Evolutionary conservation across 2,113 vertebrate genomes (phyloP).

Genomic region (Fregetta grallaria): DNA sequence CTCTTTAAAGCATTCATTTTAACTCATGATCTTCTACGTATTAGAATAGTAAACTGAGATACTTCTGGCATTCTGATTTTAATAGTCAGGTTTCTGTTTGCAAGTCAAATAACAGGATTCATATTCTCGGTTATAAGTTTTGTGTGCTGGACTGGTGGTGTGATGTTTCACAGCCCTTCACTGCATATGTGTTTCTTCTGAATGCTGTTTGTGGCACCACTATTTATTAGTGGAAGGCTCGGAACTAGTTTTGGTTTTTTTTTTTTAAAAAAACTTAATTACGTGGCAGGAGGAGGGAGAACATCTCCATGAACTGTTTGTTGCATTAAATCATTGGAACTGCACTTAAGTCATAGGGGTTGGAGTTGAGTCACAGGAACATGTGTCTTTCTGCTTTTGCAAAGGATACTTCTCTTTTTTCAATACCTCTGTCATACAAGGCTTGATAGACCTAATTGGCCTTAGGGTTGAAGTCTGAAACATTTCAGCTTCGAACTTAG

Average conservation of each 20-base stretch:
- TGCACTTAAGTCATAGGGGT: neutral
- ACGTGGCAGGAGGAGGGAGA: neutral
- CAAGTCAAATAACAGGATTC: neutral
- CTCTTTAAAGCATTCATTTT: neutral
- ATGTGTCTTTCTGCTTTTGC: neutral
- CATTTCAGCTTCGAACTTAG: neutral
- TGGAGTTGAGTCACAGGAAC: neutral
- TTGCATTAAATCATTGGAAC: neutral
- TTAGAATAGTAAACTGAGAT: neutral
- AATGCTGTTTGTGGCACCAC: neutral
- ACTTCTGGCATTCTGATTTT: neutral
- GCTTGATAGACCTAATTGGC: neutral
- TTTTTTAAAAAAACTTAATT: neutral
- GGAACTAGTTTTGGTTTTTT: neutral
- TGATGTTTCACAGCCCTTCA: neutral
- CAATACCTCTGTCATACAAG: neutral
- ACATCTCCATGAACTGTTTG: neutral
- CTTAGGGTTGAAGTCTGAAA: neutral
- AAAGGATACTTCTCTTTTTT: neutral
- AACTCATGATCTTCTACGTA: neutral
- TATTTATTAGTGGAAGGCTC: neutral
- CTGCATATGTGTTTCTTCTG: neutral
- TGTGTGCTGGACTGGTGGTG: neutral
- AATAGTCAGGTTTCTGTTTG: neutral
- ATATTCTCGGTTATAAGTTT: neutral